Conservation (phyloP, 1,140 invertebrate species). For the Hestina assimilis region DNA sequence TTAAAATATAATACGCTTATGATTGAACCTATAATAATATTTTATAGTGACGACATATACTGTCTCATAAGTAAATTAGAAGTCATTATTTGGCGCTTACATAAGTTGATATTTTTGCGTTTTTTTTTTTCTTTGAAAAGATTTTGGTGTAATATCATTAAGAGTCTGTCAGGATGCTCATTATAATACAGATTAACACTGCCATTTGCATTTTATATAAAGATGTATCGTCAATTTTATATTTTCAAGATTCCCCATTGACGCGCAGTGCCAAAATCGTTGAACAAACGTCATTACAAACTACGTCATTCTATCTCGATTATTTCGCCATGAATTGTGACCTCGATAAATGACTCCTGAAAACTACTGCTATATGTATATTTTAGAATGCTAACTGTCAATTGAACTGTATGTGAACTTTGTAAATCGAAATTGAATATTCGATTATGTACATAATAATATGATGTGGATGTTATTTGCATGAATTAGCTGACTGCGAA, state of each 20-base stretch:
- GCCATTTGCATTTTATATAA: constrained; percentile 49
- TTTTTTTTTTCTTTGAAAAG: constrained; percentile 18
- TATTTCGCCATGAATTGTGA: constrained; percentile 23
- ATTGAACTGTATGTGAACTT: not conserved
- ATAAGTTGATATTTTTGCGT: constrained; percentile 34
- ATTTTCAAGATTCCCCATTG: not conserved
- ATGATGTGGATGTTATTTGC: constrained; percentile 9
- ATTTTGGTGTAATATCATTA: constrained; percentile 22
- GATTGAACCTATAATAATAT: constrained; percentile 32
- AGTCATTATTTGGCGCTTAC: constrained; percentile 40
- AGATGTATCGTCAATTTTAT: constrained; percentile 1
- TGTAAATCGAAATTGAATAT: constrained; percentile 13
- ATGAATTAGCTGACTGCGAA: constrained; percentile 2
- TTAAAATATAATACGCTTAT: constrained; percentile 55
- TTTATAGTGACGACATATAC: constrained; percentile 32
- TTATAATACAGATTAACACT: constrained; percentile 62
- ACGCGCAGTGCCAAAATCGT: constrained; percentile 22
- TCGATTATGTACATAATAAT: constrained; percentile 7
- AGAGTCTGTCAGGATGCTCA: constrained; percentile 67
- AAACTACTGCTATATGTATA: constrained; percentile 7
- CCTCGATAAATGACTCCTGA: constrained; percentile 15
- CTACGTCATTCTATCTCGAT: constrained; percentile 14
- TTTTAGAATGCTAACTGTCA: constrained; percentile 3
- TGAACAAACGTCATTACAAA: not conserved
- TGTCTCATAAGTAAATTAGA: constrained; percentile 40